Conservation (phyloP, 1,140 invertebrate species). For the Lepidurus couesii region DNA sequence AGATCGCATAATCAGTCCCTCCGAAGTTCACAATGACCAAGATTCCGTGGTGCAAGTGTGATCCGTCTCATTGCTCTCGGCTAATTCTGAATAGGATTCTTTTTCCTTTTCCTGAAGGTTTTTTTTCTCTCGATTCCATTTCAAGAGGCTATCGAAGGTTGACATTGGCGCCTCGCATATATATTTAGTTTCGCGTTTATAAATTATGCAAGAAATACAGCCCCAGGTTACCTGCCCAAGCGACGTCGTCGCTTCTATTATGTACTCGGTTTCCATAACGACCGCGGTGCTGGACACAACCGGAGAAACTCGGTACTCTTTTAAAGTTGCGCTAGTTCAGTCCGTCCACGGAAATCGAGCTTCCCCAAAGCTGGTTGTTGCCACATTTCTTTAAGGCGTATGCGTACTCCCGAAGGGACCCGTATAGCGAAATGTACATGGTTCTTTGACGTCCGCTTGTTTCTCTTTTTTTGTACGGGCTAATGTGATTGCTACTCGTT, state of each 20-base stretch:
- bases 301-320: neutral
- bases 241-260: neutral
- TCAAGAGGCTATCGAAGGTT: too few species aligned
- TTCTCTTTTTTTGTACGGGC: neutral
- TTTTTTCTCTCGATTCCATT: too few species aligned
- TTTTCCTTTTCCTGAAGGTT: neutral
- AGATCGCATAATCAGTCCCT: neutral
- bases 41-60: neutral
- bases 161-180: too few species aligned
- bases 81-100: neutral
- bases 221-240: neutral
- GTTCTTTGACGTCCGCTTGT: neutral
- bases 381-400: neutral
- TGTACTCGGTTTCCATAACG: constrained; percentile 11
- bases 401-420: neutral
- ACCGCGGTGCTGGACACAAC: neutral
- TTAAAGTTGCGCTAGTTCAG: neutral
- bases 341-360: neutral
- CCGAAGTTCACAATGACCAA: neutral
- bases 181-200: neutral
- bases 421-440: neutral
- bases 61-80: neutral
- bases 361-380: neutral
- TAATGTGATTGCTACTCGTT: neutral
- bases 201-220: constrained; percentile 19